Evolutionary conservation across 2,888 invertebrate genomes (phyloP).

Genomic region (Ophion obscuratus): DNA sequence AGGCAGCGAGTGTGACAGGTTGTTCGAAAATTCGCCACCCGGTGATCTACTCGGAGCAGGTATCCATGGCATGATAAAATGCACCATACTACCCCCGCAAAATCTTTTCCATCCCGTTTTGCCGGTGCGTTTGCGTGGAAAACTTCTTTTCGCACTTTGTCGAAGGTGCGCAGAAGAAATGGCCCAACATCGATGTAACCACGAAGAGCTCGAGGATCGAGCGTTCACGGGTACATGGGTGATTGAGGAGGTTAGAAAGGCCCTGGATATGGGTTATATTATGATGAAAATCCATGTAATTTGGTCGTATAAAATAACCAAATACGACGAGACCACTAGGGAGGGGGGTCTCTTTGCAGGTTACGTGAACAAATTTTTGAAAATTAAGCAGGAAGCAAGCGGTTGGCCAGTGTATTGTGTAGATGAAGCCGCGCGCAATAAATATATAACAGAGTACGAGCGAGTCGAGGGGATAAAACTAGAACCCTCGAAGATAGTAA

Average conservation of each 20-base stretch:
- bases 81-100: conserved; percentile 70
- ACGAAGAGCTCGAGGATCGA: conserved; percentile 71
- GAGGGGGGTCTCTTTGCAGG: too few species aligned
- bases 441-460: too few species aligned
- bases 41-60: not conserved
- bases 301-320: conserved; percentile 75
- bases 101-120: conserved; percentile 76
- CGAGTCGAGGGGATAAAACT: too few species aligned
- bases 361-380: too few species aligned
- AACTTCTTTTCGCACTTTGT: conserved; percentile 79
- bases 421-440: too few species aligned
- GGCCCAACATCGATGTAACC: conserved; percentile 72
- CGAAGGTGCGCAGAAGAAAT: conserved; percentile 74
- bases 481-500: too few species aligned
- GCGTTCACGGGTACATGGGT: conserved; percentile 77
- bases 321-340: too few species aligned
- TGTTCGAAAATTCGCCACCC: not conserved
- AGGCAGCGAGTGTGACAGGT: not conserved
- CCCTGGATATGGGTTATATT: conserved; percentile 71
- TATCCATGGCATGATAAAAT: conserved; percentile 71
- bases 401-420: too few species aligned
- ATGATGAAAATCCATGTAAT: conserved; percentile 69
- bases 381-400: too few species aligned
- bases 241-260: conserved; percentile 75
- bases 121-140: conserved; percentile 57